Conservation (phyloP, 2,113 vertebrate genomes). For the Phylloscopus whistleri region DNA sequence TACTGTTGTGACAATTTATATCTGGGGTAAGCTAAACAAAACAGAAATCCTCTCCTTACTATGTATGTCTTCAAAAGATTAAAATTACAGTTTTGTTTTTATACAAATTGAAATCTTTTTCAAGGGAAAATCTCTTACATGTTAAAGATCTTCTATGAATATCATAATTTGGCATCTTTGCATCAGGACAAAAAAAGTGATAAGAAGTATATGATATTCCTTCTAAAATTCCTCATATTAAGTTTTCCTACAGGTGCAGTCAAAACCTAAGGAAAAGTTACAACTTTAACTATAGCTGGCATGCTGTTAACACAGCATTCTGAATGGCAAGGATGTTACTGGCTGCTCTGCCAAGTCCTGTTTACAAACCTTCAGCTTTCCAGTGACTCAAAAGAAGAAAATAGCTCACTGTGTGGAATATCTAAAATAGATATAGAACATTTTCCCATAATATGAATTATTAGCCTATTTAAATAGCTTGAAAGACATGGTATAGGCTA, state of each 20-base stretch:
- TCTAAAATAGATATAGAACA: neutral
- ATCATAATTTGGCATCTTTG: neutral
- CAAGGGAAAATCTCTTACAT: neutral
- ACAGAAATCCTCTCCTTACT: slow-evolving; percentile 4
- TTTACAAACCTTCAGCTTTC: slow-evolving; percentile 1
- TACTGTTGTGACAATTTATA: slow-evolving; percentile 21
- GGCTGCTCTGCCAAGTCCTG: slow-evolving; percentile 13
- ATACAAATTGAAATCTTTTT: slow-evolving; percentile 6
- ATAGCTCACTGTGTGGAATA: neutral
- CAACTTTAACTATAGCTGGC: neutral
- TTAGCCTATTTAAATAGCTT: neutral
- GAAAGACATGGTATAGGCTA: neutral
- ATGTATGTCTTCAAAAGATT: neutral
- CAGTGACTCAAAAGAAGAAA: slow-evolving; percentile 8
- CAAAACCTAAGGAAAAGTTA: neutral
- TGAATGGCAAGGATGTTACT: neutral
- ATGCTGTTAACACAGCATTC: neutral
- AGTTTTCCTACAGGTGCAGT: neutral
- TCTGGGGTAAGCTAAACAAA: slow-evolving; percentile 38
- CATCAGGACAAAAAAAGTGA: neutral
- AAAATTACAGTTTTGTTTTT: neutral
- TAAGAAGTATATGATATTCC: neutral
- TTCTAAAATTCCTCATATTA: neutral
- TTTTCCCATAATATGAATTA: neutral
- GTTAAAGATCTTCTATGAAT: neutral